Base-by-base conservation (phyloP, 1,140 invertebrate genomes). In the Nephotettix cincticeps region DNA sequence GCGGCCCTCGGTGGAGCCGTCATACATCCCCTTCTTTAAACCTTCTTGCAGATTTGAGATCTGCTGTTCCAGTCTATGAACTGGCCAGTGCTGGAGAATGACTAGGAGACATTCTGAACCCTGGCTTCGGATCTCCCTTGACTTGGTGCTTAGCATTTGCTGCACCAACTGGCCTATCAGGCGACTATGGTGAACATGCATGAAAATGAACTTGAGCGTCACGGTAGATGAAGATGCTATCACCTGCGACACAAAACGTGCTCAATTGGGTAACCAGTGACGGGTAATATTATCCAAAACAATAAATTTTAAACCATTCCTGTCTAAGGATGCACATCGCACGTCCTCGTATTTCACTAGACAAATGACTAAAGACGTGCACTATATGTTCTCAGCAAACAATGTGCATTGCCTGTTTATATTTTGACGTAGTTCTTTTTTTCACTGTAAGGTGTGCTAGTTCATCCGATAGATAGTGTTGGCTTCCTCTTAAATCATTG, bases 1-100 rank as follows among this genome's bases (percentile, higher is more conserved):
- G 77, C 97, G 84, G 3, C 96, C 95, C 72, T 96, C 92, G 19
- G 90, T 85, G 81, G 99, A 96, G 0, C 97, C 95, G 86, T 99
- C 97, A 4, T 89, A 88, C 43, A 98, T 91, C 1, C 94, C 95
- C 75, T 91, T 92, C 76, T 93, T 93, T 3, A 99, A 90, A 0
- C 91, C 89, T 71, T 98, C 95, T 69, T 93, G 88, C 0, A 99
- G 79, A 17, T 88, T 80, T 0, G 84, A 81, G 27, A 92, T 63
- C 86, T 97, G 93, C 80, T 88, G 91, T 80, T 98, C 96, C 68
- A 99, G 81, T 21, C 89, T 84, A 75, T 89, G 84, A 0, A 90
- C 87, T 29, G 91, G 87, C 96, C 97, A 99, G 9, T 88, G 89
- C 74, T 92, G 90, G 70, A 98, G 83, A 58, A 98, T 84, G 70